A percentile compares a stretch with the other conserved stretches of the same genome.
phyloP scores from a whole-genome alignment of 2,888 invertebrate genomes.

The Eupithecia pulchellata region DNA sequence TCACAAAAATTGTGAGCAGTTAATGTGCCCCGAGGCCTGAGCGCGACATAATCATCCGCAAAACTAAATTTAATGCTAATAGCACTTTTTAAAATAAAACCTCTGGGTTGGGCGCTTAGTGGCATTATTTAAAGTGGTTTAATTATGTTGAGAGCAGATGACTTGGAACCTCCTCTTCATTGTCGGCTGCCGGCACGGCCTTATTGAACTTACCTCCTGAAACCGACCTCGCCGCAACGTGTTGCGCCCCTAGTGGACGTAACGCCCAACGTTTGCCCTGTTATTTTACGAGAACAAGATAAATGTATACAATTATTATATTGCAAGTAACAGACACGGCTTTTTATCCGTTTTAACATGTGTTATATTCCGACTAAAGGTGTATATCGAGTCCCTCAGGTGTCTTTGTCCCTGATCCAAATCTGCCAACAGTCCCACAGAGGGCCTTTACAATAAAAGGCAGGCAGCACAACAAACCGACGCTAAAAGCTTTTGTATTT shows the following conservation, averaged over 20 bases:
- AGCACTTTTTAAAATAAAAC: conserved; percentile 84
- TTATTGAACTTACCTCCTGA: conserved; percentile 54
- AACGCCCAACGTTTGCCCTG: neutral
- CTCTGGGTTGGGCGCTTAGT: conserved; percentile 78
- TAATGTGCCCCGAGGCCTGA: conserved; percentile 77
- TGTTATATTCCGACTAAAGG: neutral
- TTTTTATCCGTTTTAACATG: neutral
- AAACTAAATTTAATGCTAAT: conserved; percentile 85
- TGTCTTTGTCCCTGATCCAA: neutral
- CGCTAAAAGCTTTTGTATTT: neutral
- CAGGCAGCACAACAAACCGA: neutral
- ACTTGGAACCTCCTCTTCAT: conserved; percentile 83
- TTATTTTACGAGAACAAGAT: neutral
- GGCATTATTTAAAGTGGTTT: conserved; percentile 85
- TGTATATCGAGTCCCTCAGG: neutral
- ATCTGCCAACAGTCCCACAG: neutral
- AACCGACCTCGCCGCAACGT: conserved; percentile 49
- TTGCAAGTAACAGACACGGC: neutral
- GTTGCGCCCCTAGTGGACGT: neutral
- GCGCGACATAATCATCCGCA: conserved; percentile 82
- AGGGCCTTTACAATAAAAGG: neutral
- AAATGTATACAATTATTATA: neutral
- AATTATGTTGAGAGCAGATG: conserved; percentile 86
- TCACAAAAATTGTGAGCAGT: conserved; percentile 82
- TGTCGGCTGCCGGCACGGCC: conserved; percentile 61